Evolutionary conservation across 2,113 vertebrate genomes (phyloP).

Genomic region (Leucopsar rothschildi): DNA sequence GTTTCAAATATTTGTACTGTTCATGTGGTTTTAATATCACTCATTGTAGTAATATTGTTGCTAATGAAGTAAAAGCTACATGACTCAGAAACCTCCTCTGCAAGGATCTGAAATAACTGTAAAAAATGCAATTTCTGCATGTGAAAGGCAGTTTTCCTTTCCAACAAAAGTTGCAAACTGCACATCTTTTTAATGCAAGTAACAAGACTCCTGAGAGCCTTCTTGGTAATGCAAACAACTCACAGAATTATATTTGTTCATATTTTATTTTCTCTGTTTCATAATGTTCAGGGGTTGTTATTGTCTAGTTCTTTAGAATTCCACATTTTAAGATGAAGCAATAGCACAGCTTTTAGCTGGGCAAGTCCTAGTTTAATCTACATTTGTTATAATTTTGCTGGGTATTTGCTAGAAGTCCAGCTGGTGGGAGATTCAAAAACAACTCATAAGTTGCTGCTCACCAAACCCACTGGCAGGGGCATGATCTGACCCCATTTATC

Average conservation of each 20-base stretch:
- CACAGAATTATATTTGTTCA: background rate
- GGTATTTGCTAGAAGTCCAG: background rate
- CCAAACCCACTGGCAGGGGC: background rate
- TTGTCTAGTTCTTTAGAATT: background rate
- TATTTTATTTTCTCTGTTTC: background rate
- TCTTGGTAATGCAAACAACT: background rate
- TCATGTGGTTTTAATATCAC: background rate
- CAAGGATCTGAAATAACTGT: background rate
- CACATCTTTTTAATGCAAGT: background rate
- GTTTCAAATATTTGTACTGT: conserved; percentile 2
- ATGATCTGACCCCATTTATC: background rate
- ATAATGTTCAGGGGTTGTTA: background rate
- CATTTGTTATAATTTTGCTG: background rate
- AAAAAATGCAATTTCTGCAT: background rate
- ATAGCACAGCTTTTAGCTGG: background rate
- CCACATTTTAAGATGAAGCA: background rate
- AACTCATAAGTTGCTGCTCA: background rate
- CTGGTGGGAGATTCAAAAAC: background rate
- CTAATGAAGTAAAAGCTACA: background rate
- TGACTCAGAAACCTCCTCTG: background rate
- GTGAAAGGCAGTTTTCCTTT: background rate
- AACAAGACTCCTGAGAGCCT: background rate
- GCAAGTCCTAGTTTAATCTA: background rate
- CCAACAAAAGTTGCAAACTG: background rate
- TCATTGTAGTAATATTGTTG: background rate